Evolutionary conservation across 2,113 vertebrate genomes (phyloP), one percentile per base, ranked within the genome.

Genomic region (Nasalis larvatus): DNA sequence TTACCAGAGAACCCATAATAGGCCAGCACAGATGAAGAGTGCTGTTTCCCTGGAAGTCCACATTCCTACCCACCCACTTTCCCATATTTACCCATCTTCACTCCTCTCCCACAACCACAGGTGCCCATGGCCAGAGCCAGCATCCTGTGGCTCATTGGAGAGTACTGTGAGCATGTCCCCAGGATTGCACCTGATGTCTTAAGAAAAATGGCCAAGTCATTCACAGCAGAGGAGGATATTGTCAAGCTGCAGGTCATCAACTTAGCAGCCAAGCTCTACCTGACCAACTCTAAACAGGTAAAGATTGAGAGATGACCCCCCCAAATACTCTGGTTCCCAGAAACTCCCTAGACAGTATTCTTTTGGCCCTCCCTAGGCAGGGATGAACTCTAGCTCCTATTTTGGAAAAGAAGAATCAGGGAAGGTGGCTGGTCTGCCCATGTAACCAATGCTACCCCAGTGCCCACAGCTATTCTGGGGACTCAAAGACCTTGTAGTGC

Each of bases 81-180:
- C 40, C 35, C 80, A 23, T 2, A 8, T 32, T 45, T 25, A 1
- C 27, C 23, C 47, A 49, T 35, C 49, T 60, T 42, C 11, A 83
- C 7, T 37, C 30, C 32, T 82, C 68, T 47, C 52, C 80, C 12
- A 0, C 85, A 0, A 84, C 69, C 80, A 14, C 97, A 99, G 99
- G 99, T 99, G 77, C 99, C 99, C 1, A 99, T 99, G 99, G 99
- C 99, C 0, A 98, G 99, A n/a, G 99, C 99, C 97, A 99, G 99
- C 95, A 99, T 99, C 98, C 97, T 99, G 91, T 99, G 99, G 99
- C 99, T 99, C 96, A 99, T 99, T 0, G 99, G 99, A 0, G 99
- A 99, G 96, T 99, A 99, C 98, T 99, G 99, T 0, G 99, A 99
- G 96, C 99, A 99, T 0, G 99, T 99, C 11, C 99, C 99, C 45